Evolutionary conservation across 2,888 invertebrate genomes (phyloP).

Genomic region (Timandra comae): DNA sequence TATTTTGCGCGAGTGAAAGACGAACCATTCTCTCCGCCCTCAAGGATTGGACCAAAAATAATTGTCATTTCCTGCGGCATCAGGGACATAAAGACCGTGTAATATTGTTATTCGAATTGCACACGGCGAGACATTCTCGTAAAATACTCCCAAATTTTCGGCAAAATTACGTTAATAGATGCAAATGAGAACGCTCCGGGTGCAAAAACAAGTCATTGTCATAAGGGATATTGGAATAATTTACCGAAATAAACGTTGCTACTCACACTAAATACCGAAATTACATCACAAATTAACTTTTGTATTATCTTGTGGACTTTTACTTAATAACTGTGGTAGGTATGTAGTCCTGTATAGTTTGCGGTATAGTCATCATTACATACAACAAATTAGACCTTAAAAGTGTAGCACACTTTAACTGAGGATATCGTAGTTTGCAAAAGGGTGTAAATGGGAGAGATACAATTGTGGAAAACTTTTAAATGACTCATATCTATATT

Average conservation of each 20-base stretch:
- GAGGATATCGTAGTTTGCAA: too few species aligned
- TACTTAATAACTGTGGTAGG: too few species aligned
- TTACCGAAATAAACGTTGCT: not conserved
- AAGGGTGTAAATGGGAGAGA: too few species aligned
- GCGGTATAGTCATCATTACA: too few species aligned
- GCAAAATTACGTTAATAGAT: slow-evolving; percentile 33
- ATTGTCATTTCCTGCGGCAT: slow-evolving; percentile 77
- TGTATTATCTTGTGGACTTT: too few species aligned
- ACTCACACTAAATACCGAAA: not conserved
- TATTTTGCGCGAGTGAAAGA: slow-evolving; percentile 74
- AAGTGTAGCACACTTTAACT: too few species aligned
- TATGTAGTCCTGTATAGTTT: too few species aligned
- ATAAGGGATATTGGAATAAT: slow-evolving; percentile 10
- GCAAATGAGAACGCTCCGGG: slow-evolving; percentile 40
- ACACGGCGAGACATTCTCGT: slow-evolving; percentile 1
- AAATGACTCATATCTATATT: too few species aligned
- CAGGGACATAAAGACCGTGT: slow-evolving; percentile 29
- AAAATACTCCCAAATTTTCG: slow-evolving; percentile 35
- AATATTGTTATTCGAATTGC: slow-evolving; percentile 24
- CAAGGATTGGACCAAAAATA: slow-evolving; percentile 68
- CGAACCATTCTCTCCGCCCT: slow-evolving; percentile 60
- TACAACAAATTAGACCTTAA: too few species aligned
- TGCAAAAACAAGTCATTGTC: slow-evolving; percentile 17
- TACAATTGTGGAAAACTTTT: too few species aligned
- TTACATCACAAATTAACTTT: too few species aligned